Evolutionary conservation across 1,140 invertebrate species (phyloP).

Genomic region (Pseudomyrmex cubaensis): DNA sequence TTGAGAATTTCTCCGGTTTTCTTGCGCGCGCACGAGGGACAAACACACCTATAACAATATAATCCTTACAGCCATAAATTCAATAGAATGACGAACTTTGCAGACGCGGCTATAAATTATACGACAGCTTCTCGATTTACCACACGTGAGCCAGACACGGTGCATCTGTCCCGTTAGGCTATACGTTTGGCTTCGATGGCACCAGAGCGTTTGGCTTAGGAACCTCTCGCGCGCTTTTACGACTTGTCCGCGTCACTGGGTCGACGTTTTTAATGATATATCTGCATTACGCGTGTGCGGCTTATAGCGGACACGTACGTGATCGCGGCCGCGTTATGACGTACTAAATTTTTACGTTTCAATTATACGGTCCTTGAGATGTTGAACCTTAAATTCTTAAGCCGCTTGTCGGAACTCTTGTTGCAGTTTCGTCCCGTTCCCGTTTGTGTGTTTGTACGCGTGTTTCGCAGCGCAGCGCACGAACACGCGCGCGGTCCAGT

Average conservation of each 20-base stretch:
- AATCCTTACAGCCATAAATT: neutral
- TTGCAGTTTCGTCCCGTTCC: neutral
- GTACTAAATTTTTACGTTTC: conserved; percentile 79
- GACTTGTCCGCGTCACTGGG: conserved; percentile 65
- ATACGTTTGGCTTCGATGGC: conserved; percentile 19
- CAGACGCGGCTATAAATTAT: conserved; percentile 18
- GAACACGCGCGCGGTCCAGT: conserved; percentile 26
- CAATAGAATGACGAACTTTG: conserved; percentile 30
- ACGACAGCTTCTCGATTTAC: conserved; percentile 21
- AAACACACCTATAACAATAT: neutral
- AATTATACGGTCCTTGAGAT: conserved; percentile 67
- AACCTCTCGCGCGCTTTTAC: conserved; percentile 67
- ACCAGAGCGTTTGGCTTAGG: conserved; percentile 1
- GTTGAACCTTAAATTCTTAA: conserved; percentile 27
- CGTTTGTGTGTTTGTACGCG: neutral
- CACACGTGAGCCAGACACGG: neutral
- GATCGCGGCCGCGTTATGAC: conserved; percentile 36
- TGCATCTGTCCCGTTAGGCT: conserved; percentile 26
- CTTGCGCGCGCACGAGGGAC: neutral
- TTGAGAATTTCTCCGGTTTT: conserved; percentile 3
- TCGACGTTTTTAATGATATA: conserved; percentile 70
- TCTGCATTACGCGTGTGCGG: conserved; percentile 68
- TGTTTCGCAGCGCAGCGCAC: neutral
- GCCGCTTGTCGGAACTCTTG: conserved; percentile 34
- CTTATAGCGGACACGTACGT: conserved; percentile 61